Conservation (phyloP, 2,797 vertebrate genomes). For the Ciconia nigra region DNA sequence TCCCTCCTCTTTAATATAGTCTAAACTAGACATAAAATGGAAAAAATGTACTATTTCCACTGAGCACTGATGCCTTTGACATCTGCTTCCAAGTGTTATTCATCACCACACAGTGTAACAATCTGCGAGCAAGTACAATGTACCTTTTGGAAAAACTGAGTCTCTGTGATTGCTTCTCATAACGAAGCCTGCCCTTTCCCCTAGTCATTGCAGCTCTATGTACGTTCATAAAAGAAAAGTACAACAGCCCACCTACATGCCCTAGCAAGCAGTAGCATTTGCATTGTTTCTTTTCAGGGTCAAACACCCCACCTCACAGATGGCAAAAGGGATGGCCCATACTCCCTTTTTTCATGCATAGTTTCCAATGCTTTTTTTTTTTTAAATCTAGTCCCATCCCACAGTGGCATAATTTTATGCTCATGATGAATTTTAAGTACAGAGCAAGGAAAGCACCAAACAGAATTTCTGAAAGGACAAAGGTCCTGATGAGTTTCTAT, state of each 20-base stretch:
- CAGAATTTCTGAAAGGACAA: not conserved
- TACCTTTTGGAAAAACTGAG: slow-evolving; percentile 76
- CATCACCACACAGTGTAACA: slow-evolving; percentile 66
- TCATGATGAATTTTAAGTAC: not conserved
- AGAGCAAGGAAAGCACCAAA: not conserved
- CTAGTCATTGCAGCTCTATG: slow-evolving; percentile 10
- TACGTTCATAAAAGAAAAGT: not conserved
- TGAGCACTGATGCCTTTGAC: slow-evolving; percentile 67
- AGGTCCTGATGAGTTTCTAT: not conserved
- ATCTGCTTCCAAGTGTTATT: slow-evolving; percentile 78
- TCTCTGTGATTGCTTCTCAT: slow-evolving; percentile 51
- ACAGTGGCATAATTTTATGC: not conserved
- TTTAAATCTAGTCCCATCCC: not conserved
- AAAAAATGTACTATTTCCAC: slow-evolving; percentile 72
- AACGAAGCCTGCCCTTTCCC: slow-evolving; percentile 57
- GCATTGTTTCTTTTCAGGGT: not conserved
- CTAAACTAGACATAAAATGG: slow-evolving; percentile 72
- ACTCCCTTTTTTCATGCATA: not conserved
- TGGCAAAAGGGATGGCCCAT: not conserved
- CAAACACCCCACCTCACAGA: not conserved
- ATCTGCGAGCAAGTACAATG: slow-evolving; percentile 66
- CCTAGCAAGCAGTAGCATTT: not conserved
- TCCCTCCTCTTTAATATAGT: slow-evolving; percentile 64
- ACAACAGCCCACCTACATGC: slow-evolving; percentile 50
- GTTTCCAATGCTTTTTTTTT: not conserved